Conservation (phyloP, 1,140 invertebrate genomes). For the Oppia nitens region DNA sequence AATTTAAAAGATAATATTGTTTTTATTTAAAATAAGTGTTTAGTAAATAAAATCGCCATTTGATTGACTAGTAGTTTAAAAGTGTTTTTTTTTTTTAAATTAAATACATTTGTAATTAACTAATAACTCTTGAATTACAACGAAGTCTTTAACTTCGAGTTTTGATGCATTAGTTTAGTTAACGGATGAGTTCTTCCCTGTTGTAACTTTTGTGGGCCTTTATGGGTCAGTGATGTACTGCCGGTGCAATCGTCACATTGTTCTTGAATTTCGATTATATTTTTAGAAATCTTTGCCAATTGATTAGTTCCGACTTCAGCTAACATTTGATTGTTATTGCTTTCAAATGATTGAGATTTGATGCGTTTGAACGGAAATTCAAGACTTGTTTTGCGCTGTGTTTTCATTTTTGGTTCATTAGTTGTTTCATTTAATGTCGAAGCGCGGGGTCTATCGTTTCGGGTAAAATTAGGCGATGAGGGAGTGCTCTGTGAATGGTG, state of each 20-base stretch:
- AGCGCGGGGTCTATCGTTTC: neutral
- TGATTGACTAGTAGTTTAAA: neutral
- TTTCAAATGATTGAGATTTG: neutral
- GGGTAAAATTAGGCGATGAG: slow-evolving; percentile 8
- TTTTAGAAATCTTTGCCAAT: neutral
- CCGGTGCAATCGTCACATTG: neutral
- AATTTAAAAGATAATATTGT: too few species aligned
- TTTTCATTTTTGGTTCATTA: neutral
- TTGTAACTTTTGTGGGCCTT: neutral
- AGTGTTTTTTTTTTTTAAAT: too few species aligned
- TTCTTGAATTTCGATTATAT: neutral
- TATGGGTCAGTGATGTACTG: neutral
- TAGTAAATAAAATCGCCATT: too few species aligned
- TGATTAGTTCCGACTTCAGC: neutral
- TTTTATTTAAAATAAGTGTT: too few species aligned
- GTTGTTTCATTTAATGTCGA: neutral
- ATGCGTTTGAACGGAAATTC: neutral
- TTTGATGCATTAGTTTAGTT: neutral
- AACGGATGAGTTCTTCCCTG: neutral
- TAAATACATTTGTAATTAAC: too few species aligned
- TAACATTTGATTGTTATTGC: neutral
- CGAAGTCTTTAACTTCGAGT: neutral
- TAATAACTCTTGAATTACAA: too few species aligned
- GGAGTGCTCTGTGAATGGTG: slow-evolving; percentile 5
- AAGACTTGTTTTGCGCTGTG: neutral